These are phyloP conservation scores for Eubucco bourcierii DNA, from an alignment of 2,113 vertebrate genomes.

Conservation along the genomic window DNA sequence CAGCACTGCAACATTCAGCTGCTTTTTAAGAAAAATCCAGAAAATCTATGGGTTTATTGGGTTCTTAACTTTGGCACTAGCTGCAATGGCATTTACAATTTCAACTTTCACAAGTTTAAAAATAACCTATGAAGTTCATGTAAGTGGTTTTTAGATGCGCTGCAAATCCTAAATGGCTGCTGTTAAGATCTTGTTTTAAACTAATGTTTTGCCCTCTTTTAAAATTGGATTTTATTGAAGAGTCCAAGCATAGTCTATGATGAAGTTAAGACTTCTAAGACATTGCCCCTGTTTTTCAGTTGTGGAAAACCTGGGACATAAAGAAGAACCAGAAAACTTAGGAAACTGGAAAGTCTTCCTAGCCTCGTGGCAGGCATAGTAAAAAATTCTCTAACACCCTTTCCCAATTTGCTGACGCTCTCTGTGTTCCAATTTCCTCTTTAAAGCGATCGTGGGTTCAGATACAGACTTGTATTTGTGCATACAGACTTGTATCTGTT, in stretches of 20 bases:
- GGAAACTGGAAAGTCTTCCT: background rate
- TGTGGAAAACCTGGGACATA: background rate
- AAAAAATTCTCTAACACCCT: background rate
- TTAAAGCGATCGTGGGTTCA: background rate
- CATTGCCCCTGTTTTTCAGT: background rate
- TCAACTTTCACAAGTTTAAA: conserved; percentile 46
- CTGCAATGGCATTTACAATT: conserved; percentile 9
- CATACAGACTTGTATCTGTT: background rate
- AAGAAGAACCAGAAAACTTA: background rate
- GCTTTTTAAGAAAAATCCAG: conserved; percentile 40
- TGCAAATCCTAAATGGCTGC: conserved; percentile 34
- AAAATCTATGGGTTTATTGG: conserved; percentile 7
- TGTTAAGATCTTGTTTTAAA: conserved; percentile 29
- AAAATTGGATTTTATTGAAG: background rate
- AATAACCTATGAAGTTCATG: conserved; percentile 32
- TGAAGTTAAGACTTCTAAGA: background rate
- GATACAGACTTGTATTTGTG: background rate
- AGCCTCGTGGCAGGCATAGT: fast-evolving
- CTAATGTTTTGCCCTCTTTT: background rate
- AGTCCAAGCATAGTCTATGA: background rate
- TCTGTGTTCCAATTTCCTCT: background rate
- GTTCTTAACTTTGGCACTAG: conserved; percentile 32
- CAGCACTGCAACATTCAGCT: background rate
- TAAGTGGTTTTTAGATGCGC: conserved; percentile 17
- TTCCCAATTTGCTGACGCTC: background rate